Percentiles rank a stretch among this genome's conserved stretches.
phyloP scores from a whole-genome alignment of 1,140 invertebrate genomes.

The Pissodes strobi region DNA sequence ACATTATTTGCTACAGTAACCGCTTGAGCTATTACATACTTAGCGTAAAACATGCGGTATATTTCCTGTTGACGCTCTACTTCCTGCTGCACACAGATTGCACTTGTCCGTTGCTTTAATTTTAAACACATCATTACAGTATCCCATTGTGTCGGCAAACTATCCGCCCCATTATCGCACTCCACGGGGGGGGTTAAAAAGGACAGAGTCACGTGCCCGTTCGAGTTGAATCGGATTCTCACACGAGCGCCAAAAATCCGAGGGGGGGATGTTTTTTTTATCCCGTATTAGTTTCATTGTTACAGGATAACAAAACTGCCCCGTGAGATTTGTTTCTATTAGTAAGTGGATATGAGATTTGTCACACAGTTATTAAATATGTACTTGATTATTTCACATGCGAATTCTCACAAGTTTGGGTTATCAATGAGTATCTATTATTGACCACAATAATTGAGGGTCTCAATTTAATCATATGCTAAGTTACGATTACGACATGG shows the following conservation, averaged over 20 bases:
- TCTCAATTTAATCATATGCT: no score
- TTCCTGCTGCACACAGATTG: no score
- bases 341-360: background rate
- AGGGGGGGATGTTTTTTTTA: slow-evolving; percentile 17
- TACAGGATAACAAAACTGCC: slow-evolving; percentile 10
- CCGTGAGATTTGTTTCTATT: slow-evolving; percentile 22
- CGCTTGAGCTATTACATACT: no score
- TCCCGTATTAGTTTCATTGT: slow-evolving; percentile 31
- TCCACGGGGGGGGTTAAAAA: slow-evolving; percentile 26
- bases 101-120: background rate
- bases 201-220: slow-evolving; percentile 12
- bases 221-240: slow-evolving; percentile 18
- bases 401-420: no score
- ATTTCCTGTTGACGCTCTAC: no score
- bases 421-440: no score
- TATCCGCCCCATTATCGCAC: slow-evolving; percentile 21
- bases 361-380: slow-evolving; percentile 20
- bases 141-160: slow-evolving; percentile 7
- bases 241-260: slow-evolving; percentile 4
- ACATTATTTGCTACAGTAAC: no score
- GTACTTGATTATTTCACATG: no score
- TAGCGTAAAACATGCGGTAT: no score
- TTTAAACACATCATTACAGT: slow-evolving; percentile 17
- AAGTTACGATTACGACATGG: no score
- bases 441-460: no score